phyloP scores from a whole-genome alignment of 2,797 vertebrate species.

The Lerista edwardsae region DNA sequence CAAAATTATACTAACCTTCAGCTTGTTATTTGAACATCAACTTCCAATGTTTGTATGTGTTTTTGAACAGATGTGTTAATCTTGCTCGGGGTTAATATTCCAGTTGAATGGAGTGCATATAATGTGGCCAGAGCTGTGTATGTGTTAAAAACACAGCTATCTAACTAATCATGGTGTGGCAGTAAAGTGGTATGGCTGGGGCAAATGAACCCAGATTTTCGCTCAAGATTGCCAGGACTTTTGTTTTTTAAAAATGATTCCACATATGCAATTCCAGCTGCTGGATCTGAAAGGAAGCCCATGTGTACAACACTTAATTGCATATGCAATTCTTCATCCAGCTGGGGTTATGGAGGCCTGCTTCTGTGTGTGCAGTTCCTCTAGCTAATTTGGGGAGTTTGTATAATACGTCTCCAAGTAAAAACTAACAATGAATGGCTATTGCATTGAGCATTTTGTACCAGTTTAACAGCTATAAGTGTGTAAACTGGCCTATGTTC shows the following conservation, averaged over 20 bases:
- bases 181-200: not conserved
- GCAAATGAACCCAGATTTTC: not conserved
- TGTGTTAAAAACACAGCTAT: not conserved
- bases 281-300: not conserved
- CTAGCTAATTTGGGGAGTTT: no score
- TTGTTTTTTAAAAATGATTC: not conserved
- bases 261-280: not conserved
- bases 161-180: not conserved
- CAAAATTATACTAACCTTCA: rapidly evolving
- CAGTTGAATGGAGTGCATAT: no score
- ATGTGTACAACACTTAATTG: not conserved
- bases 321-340: not conserved
- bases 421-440: no score
- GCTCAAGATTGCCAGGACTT: not conserved
- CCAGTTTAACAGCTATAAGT: not conserved
- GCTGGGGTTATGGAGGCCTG: no score
- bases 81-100: no score
- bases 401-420: no score
- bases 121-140: not conserved
- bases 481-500: not conserved
- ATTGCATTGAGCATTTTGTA: no score
- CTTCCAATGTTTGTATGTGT: not conserved
- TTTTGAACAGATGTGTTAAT: no score
- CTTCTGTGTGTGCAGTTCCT: not conserved
- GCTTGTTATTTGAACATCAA: not conserved